Base-by-base conservation (phyloP, 2,888 invertebrate species). In the Rhabditophanes sp. region DNA sequence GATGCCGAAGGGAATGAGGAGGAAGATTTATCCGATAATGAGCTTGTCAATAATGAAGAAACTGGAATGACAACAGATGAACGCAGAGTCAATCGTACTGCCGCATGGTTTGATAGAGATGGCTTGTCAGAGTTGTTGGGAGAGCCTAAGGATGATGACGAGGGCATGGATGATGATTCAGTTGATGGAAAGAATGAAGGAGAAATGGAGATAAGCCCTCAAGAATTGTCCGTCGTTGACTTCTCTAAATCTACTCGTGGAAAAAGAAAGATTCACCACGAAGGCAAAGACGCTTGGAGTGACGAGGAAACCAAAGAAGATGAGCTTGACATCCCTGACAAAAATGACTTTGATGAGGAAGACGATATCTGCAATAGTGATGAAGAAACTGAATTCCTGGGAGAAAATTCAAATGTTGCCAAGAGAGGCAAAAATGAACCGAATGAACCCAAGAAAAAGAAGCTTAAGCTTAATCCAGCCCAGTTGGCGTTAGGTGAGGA, bases 401-500 rank as follows among this genome's bases (percentile, higher is more conserved):
- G 39, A 30, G 12, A 11, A 9, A 12, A 6, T 40, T 40, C 39
- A 6, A 23, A 27, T 29, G 19, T 24, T 21, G 44, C 33, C 27
- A 46, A 50, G n/a, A n/a, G n/a, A n/a, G n/a, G n/a, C n/a, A n/a
- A n/a, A n/a, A n/a, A 23, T 5, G 31, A 25, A 15, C 24, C 30
- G 4, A 43, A 30, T 20, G 49, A 19, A 36, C 30, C 44, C 16
- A 35, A 36, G 4, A 40, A 41, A 2, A 39, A 48, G 31, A 41
- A 36, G 9, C 35, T 42, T 26, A 80, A 79, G 61, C 72, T 90
- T 58, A 76, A 77, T 39, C 78, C 82, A 19, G 79, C 82, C 65
- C 85, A 85, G 37, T 69, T 96, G 44, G 93, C 96, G 0, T 68
- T 99, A 21, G 96, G 88, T 2, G 78, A 85, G 1, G 73, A 87